Evolutionary conservation across 92 coral and sea anemone species (phyloP).

Genomic region (Hydrozoanthus gracilis): DNA sequence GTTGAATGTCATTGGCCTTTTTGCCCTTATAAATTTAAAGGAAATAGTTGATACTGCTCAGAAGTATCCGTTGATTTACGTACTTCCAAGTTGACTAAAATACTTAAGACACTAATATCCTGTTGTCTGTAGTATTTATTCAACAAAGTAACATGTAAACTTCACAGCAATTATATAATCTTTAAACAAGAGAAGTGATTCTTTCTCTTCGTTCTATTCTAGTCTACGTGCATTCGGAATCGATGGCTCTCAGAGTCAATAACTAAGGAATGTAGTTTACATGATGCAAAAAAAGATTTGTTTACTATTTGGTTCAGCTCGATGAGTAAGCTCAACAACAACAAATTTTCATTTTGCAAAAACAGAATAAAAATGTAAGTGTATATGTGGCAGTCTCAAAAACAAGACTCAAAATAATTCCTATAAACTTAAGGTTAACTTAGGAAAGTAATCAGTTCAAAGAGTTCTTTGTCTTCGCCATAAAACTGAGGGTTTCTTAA

Average conservation of each 20-base stretch:
- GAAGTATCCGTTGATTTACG: background rate
- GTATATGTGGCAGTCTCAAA: too few species aligned
- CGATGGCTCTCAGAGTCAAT: background rate
- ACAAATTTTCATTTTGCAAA: too few species aligned
- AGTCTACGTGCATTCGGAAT: background rate
- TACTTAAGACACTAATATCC: slow-evolving; percentile 9
- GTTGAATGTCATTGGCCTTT: background rate
- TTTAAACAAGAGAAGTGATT: background rate
- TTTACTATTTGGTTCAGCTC: background rate
- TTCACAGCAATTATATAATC: slow-evolving; percentile 7
- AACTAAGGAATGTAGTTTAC: background rate
- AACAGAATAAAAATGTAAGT: too few species aligned
- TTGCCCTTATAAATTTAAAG: background rate
- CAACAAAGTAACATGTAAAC: slow-evolving; percentile 17
- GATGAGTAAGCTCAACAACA: background rate
- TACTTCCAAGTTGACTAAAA: background rate
- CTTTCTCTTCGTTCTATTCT: background rate
- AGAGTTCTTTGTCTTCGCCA: too few species aligned
- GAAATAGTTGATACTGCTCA: background rate
- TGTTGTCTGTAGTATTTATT: slow-evolving; percentile 15
- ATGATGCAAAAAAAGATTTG: background rate
- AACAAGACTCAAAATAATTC: too few species aligned
- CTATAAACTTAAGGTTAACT: too few species aligned
- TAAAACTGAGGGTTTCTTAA: too few species aligned
- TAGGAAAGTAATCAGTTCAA: too few species aligned